Evolutionary conservation across 1,140 invertebrate species (phyloP).

Genomic region (Drosophila insularis): DNA sequence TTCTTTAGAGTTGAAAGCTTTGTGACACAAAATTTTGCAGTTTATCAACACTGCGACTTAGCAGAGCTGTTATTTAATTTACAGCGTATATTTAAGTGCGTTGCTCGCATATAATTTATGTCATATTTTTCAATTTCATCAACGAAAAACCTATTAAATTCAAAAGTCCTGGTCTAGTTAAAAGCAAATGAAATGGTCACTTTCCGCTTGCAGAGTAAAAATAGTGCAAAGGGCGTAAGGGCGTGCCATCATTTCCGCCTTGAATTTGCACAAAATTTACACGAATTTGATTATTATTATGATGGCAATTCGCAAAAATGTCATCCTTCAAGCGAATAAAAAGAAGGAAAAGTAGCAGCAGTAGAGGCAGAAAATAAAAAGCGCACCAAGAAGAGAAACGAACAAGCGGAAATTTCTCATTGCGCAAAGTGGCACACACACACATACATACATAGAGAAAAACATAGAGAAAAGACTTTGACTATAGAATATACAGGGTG

Average conservation of each 20-base stretch:
- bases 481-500: constrained; percentile 50
- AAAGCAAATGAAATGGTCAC: not conserved
- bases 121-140: constrained; percentile 41
- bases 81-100: not conserved
- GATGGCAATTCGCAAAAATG: constrained; percentile 79
- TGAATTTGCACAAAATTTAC: constrained; percentile 78
- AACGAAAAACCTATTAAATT: constrained; percentile 29
- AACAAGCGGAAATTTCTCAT: constrained; percentile 76
- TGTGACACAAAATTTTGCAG: not conserved
- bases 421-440: constrained; percentile 65
- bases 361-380: constrained; percentile 2
- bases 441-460: constrained; percentile 17
- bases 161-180: constrained; percentile 3
- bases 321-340: constrained; percentile 60
- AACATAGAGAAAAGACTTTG: not conserved
- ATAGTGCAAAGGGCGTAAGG: constrained; percentile 14
- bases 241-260: constrained; percentile 66
- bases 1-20: no score
- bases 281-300: constrained; percentile 80
- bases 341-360: not conserved
- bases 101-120: constrained; percentile 31
- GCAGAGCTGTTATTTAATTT: not conserved
- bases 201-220: not conserved
- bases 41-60: not conserved
- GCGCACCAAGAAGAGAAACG: constrained; percentile 30